phyloP scores from a whole-genome alignment of 1,140 invertebrate species.

The Nephila pilipes region DNA sequence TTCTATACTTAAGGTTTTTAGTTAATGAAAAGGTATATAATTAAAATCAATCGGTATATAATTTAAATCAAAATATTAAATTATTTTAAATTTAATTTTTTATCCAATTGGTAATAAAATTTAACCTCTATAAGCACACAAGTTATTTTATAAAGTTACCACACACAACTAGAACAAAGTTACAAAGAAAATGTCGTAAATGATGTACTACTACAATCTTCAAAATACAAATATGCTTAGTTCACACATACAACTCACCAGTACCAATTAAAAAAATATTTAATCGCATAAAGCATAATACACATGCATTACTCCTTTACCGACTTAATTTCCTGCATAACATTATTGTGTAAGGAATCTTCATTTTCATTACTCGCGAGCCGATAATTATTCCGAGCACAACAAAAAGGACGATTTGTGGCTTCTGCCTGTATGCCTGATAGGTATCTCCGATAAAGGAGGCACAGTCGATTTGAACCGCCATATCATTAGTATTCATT shows the following conservation, averaged over 20 bases:
- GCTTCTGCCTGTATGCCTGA: conserved; percentile 24
- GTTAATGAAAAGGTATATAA: too few species aligned
- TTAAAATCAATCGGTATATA: too few species aligned
- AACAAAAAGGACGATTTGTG: conserved; percentile 48
- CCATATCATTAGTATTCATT: conserved; percentile 52
- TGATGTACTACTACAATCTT: background rate
- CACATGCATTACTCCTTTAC: background rate
- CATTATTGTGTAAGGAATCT: conserved; percentile 1
- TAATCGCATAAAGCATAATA: background rate
- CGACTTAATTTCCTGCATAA: conserved; percentile 9
- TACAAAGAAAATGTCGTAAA: background rate
- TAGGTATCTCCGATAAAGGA: conserved; percentile 48
- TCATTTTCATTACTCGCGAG: conserved; percentile 25
- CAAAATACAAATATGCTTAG: background rate
- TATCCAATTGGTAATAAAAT: too few species aligned
- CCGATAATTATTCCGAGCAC: conserved; percentile 57
- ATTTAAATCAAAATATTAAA: too few species aligned
- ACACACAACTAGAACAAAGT: background rate
- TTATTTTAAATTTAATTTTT: too few species aligned
- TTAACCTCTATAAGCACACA: too few species aligned
- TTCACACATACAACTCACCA: background rate
- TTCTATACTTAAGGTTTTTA: too few species aligned
- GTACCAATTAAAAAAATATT: background rate
- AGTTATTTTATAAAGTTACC: background rate
- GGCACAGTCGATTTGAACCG: conserved; percentile 23